Evolutionary conservation across 2,888 invertebrate genomes (phyloP).

Genomic region (Tromatobia lineatoria): DNA sequence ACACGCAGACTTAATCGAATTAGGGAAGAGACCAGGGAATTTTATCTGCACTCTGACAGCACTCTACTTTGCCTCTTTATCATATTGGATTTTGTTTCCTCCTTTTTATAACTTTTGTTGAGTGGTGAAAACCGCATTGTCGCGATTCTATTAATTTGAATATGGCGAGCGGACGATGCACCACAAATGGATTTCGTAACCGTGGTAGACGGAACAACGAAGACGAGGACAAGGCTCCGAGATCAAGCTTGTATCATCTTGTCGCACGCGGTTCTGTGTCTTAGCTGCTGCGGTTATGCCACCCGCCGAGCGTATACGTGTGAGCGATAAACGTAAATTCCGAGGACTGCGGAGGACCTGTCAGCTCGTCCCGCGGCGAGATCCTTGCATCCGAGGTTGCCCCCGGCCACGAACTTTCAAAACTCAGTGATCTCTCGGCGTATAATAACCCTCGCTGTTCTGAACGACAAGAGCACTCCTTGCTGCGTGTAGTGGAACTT

Average conservation of each 20-base stretch:
- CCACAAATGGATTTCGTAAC: constrained; percentile 27
- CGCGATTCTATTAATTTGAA: constrained; percentile 19
- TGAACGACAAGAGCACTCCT: constrained; percentile 59
- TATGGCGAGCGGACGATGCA: constrained; percentile 5
- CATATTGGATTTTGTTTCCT: constrained; percentile 29
- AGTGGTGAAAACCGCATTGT: constrained; percentile 20
- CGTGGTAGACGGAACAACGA: constrained; percentile 32
- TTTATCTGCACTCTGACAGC: constrained; percentile 9
- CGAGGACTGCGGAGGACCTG: constrained; percentile 57
- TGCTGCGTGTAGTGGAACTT: constrained; percentile 8
- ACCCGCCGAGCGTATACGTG: constrained; percentile 16
- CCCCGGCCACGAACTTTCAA: constrained; percentile 60
- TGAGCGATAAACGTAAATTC: constrained; percentile 42
- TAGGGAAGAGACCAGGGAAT: constrained; percentile 22
- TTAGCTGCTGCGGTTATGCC: constrained; percentile 61
- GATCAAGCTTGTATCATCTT: constrained; percentile 61
- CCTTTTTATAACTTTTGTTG: not conserved
- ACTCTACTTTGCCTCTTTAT: constrained; percentile 31
- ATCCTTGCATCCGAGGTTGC: constrained; percentile 54
- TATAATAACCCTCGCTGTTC: constrained; percentile 58
- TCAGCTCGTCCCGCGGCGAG: constrained; percentile 62
- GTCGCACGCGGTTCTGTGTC: constrained; percentile 55
- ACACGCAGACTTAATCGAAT: constrained; percentile 47
- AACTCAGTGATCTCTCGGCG: constrained; percentile 63
- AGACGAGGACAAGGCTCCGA: constrained; percentile 38